These are phyloP conservation scores for Platygyra sinensis DNA, from an alignment of 64 coral and sea anemone genomes.

Conservation along the genomic window DNA sequence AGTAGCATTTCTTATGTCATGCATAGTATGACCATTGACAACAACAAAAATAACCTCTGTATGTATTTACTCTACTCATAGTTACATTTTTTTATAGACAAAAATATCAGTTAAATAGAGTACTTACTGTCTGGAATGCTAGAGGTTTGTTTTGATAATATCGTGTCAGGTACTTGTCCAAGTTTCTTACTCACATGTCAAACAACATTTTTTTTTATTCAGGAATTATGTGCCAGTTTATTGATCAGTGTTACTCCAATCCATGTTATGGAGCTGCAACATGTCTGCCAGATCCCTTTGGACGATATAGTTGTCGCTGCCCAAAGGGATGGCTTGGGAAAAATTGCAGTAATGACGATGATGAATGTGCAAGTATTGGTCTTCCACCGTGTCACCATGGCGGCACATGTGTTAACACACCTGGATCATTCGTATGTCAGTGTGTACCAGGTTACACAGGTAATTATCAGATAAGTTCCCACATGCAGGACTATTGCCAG, in stretches of 20 bases:
- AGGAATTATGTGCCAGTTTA: conserved; percentile 73
- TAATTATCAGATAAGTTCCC: not conserved
- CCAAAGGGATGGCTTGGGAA: conserved; percentile 62
- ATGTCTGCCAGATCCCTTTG: conserved; percentile 47
- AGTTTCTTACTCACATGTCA: not conserved
- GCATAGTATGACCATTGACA: too few relatives aligned
- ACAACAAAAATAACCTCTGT: too few relatives aligned
- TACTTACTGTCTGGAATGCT: too few relatives aligned
- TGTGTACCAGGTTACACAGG: conserved; percentile 76
- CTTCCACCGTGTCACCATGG: conserved; percentile 68
- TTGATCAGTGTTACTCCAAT: conserved; percentile 62
- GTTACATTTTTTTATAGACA: too few relatives aligned
- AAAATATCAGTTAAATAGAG: too few relatives aligned
- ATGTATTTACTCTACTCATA: too few relatives aligned
- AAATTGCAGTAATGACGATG: conserved; percentile 68
- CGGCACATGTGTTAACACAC: conserved; percentile 68
- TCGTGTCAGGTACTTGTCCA: too few relatives aligned
- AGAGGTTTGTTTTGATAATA: too few relatives aligned
- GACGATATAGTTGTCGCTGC: conserved; percentile 61
- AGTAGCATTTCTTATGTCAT: too few relatives aligned
- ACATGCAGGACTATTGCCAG: not conserved
- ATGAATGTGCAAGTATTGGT: conserved; percentile 58
- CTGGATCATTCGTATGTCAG: conserved; percentile 63
- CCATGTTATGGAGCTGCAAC: conserved; percentile 52
- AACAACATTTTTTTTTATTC: not conserved